phyloP scores from a whole-genome alignment of 2,113 vertebrate genomes.

The Morone saxatilis region DNA sequence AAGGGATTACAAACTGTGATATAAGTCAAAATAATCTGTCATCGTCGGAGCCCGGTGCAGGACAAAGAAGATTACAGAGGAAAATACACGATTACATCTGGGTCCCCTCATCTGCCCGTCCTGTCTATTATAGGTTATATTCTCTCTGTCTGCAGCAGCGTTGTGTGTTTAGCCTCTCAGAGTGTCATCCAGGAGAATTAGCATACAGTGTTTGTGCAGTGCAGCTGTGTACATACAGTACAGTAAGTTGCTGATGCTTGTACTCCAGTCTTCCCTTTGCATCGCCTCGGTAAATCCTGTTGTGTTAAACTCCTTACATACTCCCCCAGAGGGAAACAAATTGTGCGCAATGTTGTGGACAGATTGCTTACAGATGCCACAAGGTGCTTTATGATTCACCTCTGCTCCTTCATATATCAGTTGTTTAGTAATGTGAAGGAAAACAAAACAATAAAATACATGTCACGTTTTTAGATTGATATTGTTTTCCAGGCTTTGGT shows the following conservation, averaged over 20 bases:
- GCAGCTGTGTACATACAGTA: conserved; percentile 17
- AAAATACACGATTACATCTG: conserved; percentile 41
- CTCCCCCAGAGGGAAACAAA: conserved; percentile 30
- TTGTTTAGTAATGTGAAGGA: neutral
- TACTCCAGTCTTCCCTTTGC: conserved; percentile 26
- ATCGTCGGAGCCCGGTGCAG: conserved; percentile 34
- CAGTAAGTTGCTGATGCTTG: conserved; percentile 36
- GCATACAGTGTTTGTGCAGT: conserved; percentile 1
- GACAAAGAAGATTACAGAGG: conserved; percentile 65
- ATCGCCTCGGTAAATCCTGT: conserved; percentile 35
- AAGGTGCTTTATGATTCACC: conserved; percentile 42
- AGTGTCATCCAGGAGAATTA: conserved; percentile 44
- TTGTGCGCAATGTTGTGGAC: conserved; percentile 18
- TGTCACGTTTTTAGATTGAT: conserved; percentile 14
- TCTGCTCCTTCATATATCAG: conserved; percentile 19
- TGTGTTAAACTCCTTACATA: conserved; percentile 35
- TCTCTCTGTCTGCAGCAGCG: conserved; percentile 17
- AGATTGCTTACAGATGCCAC: conserved; percentile 48
- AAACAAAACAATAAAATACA: conserved; percentile 27
- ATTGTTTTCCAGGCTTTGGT: neutral
- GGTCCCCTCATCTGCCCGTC: neutral
- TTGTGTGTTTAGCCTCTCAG: conserved; percentile 32
- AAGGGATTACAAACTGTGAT: conserved; percentile 59
- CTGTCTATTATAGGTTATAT: conserved; percentile 16
- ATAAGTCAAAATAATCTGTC: conserved; percentile 50